Percentiles rank a stretch among this genome's conserved stretches.
These are phyloP conservation scores for Drosophila melanosoma DNA, from an alignment of 2,888 invertebrate genomes.

Conservation along the genomic window DNA sequence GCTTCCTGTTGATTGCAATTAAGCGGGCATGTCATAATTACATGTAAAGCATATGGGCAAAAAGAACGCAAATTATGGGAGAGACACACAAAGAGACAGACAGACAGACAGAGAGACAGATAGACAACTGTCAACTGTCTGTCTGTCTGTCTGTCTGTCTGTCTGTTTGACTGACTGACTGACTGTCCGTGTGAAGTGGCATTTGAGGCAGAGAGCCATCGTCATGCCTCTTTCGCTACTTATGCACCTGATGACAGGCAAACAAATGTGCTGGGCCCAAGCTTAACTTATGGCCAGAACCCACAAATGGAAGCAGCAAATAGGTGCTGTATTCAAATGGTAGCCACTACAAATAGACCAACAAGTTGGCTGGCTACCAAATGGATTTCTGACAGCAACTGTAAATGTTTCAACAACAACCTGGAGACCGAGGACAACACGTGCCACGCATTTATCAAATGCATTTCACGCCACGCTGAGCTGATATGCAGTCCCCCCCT, in stretches of 20 bases:
- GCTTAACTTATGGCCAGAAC: constrained; percentile 36
- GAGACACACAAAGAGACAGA: constrained; percentile 13
- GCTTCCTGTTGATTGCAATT: constrained; percentile 69
- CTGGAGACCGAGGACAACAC: constrained; percentile 31
- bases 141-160: constrained; percentile 13
- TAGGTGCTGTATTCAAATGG: constrained; percentile 40
- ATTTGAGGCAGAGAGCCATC: constrained; percentile 45
- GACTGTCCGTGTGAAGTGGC: constrained; percentile 38
- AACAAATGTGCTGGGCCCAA: constrained; percentile 22
- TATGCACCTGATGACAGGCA: constrained; percentile 22
- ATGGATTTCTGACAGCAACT: constrained; percentile 44
- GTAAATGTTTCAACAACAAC: constrained; percentile 29
- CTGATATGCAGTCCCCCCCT: constrained; percentile 33
- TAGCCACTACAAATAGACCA: constrained; percentile 25
- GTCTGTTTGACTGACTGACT: constrained; percentile 14
- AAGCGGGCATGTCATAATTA: constrained; percentile 66
- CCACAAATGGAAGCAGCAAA: constrained; percentile 16
- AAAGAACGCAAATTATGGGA: constrained; percentile 49
- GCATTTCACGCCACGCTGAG: constrained; percentile 58
- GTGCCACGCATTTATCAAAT: constrained; percentile 65
- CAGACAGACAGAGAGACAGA: neutral
- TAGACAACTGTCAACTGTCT: neutral
- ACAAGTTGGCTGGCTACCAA: constrained; percentile 40
- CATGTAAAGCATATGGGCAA: constrained; percentile 45
- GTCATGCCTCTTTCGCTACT: constrained; percentile 33